Evolutionary conservation across 2,888 invertebrate genomes (phyloP), one percentile per base, ranked within the genome.

Genomic region (Latheticus oryzae): DNA sequence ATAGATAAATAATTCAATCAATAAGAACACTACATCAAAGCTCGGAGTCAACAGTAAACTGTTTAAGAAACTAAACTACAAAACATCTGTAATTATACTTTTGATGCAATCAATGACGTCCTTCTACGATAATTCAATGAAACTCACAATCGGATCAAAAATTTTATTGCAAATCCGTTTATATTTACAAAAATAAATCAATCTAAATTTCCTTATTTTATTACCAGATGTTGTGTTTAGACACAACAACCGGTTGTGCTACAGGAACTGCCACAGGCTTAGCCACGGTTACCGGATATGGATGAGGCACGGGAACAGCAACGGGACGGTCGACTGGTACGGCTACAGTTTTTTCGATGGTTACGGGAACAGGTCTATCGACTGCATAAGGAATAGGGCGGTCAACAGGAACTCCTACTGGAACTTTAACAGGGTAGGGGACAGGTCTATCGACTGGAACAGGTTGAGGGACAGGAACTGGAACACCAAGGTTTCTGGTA

Each of bases 261-360:
- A 66, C 68, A 12, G 73, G 68, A n/a, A 76, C 71, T 7, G 70
- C 70, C 21, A 75, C 69, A 9, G 70, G 70, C 23, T 69, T 63
- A 17, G 68, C 71, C n/a, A 73, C 67, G 15, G 71, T 68, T 5
- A 76, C 72, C 15, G 70, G 81, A 0, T 84, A 64, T 3, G 67
- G 65, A 30, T 72, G 71, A 8, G 72, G 72, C 19, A 75, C 73
- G 11, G 70, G 65, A 2, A 75, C 72, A n/a, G 73, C 82, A 1
- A 84, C 82, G 0, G 84, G 83, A 58, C 84, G 81, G 5, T 84
- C 79, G 4, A 85, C 81, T 0, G 82, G 83, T 16, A 82, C 81
- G 1, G 83, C 79, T 17, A 83, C 80, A 1, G 82, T 81, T 51
- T 81, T 76, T 59, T 83, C 82, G 0, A 83, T 80, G 0, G 81